These are phyloP conservation scores for Zaprionus ghesquierei DNA, from an alignment of 1,140 invertebrate genomes.

Conservation along the genomic window DNA sequence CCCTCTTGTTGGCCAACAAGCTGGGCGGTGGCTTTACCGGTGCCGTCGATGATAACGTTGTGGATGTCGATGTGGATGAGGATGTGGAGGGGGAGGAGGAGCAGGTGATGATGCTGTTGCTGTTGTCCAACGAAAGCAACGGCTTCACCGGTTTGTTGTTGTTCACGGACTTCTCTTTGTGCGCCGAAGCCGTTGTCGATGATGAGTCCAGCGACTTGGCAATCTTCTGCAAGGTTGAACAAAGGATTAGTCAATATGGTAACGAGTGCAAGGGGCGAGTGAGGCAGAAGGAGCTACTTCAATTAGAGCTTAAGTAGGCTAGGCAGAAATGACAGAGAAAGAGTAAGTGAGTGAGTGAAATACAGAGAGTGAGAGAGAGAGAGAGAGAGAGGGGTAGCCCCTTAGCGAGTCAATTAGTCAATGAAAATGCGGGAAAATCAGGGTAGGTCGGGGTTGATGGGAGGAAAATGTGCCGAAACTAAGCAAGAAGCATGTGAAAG, in stretches of 20 bases:
- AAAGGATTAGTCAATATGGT: constrained; percentile 18
- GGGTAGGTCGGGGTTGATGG: background rate
- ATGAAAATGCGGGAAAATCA: constrained; percentile 41
- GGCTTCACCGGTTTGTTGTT: constrained; percentile 81
- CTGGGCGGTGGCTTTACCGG: constrained; percentile 43
- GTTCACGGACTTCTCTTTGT: constrained; percentile 76
- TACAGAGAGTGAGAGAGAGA: constrained; percentile 4
- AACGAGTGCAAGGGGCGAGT: background rate
- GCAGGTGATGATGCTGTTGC: constrained; percentile 5
- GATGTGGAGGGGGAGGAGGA: background rate
- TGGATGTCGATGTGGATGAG: background rate
- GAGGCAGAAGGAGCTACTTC: background rate
- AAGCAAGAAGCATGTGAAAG: constrained; percentile 40
- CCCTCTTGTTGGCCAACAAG: constrained; percentile 53
- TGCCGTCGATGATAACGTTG: too few species aligned
- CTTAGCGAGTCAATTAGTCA: constrained; percentile 52
- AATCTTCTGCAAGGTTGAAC: constrained; percentile 69
- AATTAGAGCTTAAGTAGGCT: constrained; percentile 15
- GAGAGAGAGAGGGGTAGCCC: background rate
- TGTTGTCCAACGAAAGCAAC: constrained; percentile 71
- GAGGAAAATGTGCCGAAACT: constrained; percentile 37
- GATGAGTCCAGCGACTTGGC: constrained; percentile 77
- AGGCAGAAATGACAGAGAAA: constrained; percentile 20
- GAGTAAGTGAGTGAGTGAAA: constrained; percentile 9
- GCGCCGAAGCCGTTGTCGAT: background rate